phyloP scores from a whole-genome alignment of 1,140 invertebrate genomes.

The Stegodyphus mimosarum region DNA sequence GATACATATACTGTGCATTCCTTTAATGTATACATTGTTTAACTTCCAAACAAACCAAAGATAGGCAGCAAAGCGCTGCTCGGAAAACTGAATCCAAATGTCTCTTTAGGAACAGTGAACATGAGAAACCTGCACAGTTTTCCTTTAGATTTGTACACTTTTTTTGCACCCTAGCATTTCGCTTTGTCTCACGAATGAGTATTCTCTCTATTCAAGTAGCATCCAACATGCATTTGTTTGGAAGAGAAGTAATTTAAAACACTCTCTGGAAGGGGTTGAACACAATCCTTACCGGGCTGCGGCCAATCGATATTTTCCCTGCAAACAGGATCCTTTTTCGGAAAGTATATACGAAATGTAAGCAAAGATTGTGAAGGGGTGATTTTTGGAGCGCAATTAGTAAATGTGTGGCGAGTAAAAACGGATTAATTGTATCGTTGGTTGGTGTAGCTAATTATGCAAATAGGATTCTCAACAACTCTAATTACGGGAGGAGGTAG shows the following conservation, averaged over 20 bases:
- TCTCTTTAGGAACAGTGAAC: too few species aligned
- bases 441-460: constrained; percentile 42
- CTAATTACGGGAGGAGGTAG: constrained; percentile 17
- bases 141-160: too few species aligned
- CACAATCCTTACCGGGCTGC: constrained; percentile 9
- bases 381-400: constrained; percentile 33
- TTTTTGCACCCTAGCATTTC: too few species aligned
- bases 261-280: background rate
- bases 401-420: constrained; percentile 32
- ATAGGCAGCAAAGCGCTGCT: too few species aligned
- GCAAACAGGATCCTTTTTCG: background rate
- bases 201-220: background rate
- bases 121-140: too few species aligned
- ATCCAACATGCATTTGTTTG: constrained; percentile 23
- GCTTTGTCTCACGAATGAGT: constrained; percentile 6
- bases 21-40: too few species aligned
- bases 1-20: too few species aligned
- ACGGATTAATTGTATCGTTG: constrained; percentile 54
- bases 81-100: too few species aligned
- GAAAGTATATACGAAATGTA: background rate
- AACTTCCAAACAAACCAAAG: too few species aligned
- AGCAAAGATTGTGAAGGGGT: background rate
- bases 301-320: constrained; percentile 21
- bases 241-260: constrained; percentile 42
- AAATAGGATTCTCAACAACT: constrained; percentile 56